These are phyloP conservation scores for Mustela nigripes DNA, from an alignment of 2,113 vertebrate species.

Conservation along the genomic window DNA sequence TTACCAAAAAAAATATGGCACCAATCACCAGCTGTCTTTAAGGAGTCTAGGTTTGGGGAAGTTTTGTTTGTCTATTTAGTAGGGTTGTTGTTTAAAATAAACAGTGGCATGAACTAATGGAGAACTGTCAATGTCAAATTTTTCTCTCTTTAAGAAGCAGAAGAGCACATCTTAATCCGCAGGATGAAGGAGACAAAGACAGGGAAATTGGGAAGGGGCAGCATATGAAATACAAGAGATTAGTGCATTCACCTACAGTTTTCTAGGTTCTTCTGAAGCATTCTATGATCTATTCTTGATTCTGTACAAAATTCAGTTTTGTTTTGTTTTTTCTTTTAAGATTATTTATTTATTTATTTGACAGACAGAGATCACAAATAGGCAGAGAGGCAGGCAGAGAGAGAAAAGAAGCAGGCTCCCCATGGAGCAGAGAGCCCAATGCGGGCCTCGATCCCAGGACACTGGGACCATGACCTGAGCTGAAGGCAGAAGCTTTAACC, in stretches of 20 bases:
- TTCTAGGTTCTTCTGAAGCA: neutral
- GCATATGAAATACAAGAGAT: neutral
- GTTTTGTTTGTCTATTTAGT: neutral
- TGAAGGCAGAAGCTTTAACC: no score
- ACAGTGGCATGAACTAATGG: neutral
- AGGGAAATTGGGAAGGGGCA: neutral
- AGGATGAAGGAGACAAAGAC: neutral
- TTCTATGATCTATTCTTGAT: constrained; percentile 16
- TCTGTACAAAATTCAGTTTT: neutral
- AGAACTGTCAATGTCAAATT: constrained; percentile 41
- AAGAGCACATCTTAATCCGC: neutral
- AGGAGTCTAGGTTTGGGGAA: neutral
- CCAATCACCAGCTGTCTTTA: neutral
- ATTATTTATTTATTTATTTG: no score
- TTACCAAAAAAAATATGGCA: constrained; percentile 21
- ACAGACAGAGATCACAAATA: no score
- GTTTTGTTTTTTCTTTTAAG: no score
- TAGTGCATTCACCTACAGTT: neutral
- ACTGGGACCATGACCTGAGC: no score
- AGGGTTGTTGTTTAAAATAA: neutral
- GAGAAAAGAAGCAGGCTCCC: no score
- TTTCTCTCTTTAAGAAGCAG: constrained; percentile 41
- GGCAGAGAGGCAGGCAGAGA: no score
- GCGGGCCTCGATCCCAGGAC: no score
- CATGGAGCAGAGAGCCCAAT: no score